Percentiles rank a stretch among this genome's conserved stretches.
Conservation (phyloP, 1,140 invertebrate species). For the Leptopilina clavipes region DNA sequence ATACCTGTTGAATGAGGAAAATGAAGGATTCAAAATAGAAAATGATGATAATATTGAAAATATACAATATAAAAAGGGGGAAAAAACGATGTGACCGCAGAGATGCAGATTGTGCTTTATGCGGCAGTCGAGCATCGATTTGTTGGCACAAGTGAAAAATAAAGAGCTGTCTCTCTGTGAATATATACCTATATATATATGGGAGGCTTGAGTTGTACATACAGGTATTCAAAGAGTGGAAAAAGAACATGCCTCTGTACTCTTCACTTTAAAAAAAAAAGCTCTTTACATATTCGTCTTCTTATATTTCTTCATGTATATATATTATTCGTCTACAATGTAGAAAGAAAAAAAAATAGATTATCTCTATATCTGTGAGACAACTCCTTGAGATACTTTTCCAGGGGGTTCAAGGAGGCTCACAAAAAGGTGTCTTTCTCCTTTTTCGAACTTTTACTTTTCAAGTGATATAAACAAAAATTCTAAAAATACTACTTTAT, state of each 20-base stretch:
- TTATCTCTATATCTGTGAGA: neutral
- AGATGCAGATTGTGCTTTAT: slow-evolving; percentile 15
- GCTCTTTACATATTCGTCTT: slow-evolving; percentile 5
- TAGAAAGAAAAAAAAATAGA: neutral
- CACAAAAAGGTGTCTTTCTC: neutral
- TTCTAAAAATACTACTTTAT: neutral
- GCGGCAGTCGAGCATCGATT: slow-evolving; percentile 30
- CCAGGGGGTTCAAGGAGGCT: slow-evolving; percentile 4
- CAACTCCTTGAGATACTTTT: neutral
- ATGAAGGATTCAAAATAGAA: neutral
- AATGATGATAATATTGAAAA: neutral
- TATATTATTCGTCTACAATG: neutral
- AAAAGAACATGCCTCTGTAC: slow-evolving; percentile 6
- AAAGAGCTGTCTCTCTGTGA: neutral
- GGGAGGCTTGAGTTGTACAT: slow-evolving; percentile 2
- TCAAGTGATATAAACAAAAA: neutral
- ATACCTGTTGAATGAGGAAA: no score
- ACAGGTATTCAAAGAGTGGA: slow-evolving; percentile 1
- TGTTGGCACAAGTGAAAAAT: slow-evolving; percentile 29
- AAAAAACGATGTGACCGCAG: neutral
- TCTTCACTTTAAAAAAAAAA: neutral
- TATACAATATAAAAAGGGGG: no score
- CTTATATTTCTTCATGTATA: neutral
- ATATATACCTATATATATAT: neutral
- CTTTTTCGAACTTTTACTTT: neutral